A percentile compares a stretch with the other conserved stretches of the same genome.
Conservation (phyloP, 2,797 vertebrate genomes). For the Hephaestus fuliginosus region DNA sequence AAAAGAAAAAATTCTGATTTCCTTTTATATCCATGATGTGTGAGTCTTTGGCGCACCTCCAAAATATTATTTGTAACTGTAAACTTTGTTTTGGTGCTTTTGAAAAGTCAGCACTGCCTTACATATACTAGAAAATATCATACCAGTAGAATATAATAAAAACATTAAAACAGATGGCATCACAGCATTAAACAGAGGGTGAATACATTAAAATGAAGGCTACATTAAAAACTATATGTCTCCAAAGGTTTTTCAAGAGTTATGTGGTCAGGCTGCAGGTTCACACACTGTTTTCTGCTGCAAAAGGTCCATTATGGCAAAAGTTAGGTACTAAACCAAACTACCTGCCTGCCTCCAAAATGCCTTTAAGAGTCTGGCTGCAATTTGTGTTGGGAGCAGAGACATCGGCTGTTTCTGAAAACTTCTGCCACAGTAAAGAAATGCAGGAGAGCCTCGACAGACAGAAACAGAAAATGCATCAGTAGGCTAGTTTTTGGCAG, state of each 20-base stretch:
- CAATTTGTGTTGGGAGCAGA: neutral
- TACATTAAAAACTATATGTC: constrained; percentile 13
- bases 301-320: neutral
- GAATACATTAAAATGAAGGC: neutral
- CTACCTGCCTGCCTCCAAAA: neutral
- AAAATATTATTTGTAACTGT: neutral
- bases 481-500: neutral
- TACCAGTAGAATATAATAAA: neutral
- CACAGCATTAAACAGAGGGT: neutral
- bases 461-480: neutral
- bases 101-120: neutral
- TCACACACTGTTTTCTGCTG: neutral
- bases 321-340: neutral
- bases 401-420: neutral
- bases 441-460: neutral
- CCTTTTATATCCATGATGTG: neutral
- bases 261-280: neutral
- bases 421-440: neutral
- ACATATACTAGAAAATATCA: neutral
- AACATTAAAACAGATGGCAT: constrained; percentile 10
- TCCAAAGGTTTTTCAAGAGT: neutral
- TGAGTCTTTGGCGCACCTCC: neutral
- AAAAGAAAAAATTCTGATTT: too few relatives aligned
- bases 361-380: neutral
- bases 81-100: neutral